These are phyloP conservation scores for Geotrypetes seraphini DNA, from an alignment of 2,797 vertebrate genomes.

Conservation along the genomic window DNA sequence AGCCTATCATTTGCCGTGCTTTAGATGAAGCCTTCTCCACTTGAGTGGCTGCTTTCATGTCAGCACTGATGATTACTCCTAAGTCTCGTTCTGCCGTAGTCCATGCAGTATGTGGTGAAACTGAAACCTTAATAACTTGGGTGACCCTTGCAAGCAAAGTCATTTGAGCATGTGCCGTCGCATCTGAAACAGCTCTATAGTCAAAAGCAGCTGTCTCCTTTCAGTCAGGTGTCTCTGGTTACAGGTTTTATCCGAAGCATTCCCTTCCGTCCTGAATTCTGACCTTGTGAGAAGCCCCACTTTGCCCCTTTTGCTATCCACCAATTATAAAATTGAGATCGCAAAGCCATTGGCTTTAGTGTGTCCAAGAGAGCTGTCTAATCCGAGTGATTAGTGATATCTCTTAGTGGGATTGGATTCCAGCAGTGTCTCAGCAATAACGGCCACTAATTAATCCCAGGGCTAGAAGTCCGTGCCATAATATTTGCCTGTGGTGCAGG, in stretches of 20 bases:
- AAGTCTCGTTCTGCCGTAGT: too few relatives aligned
- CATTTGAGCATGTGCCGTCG: not conserved
- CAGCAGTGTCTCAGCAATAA: slow-evolving; percentile 6
- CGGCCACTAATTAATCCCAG: slow-evolving; percentile 16
- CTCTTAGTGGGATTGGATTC: slow-evolving; percentile 4
- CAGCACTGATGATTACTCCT: too few relatives aligned
- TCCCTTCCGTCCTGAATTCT: slow-evolving; percentile 10
- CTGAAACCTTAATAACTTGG: not conserved
- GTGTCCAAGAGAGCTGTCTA: slow-evolving; percentile 6
- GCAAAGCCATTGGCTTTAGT: slow-evolving; percentile 2
- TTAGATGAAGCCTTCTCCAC: too few relatives aligned
- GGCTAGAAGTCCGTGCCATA: slow-evolving; percentile 9
- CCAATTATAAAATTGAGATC: slow-evolving; percentile 7
- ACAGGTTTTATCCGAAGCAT: not conserved
- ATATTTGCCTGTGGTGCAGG: slow-evolving; percentile 2
- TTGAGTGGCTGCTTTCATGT: too few relatives aligned
- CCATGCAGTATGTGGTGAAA: not conserved
- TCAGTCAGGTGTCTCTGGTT: not conserved
- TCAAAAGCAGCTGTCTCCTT: not conserved
- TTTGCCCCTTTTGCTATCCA: too few relatives aligned
- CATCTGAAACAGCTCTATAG: not conserved
- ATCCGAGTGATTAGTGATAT: slow-evolving; percentile 15
- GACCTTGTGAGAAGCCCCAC: too few relatives aligned
- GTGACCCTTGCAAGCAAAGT: not conserved
- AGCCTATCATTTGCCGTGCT: too few relatives aligned